phyloP scores from a whole-genome alignment of 2,797 vertebrate species.

The Capromys pilorides region DNA sequence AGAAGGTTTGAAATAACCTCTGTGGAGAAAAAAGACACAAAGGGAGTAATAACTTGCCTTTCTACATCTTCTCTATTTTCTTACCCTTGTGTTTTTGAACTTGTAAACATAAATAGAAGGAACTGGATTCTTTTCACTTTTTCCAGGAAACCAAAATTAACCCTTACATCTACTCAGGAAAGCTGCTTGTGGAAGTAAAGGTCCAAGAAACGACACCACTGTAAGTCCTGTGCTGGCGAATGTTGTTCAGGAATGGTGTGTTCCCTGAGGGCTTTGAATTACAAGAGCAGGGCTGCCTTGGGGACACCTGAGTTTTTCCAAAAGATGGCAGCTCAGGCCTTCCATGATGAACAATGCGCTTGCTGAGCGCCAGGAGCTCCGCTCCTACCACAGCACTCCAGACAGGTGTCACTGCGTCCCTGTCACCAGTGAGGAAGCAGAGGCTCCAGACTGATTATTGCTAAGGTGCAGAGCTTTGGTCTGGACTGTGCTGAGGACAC shows the following conservation, averaged over 20 bases:
- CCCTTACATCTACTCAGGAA: not conserved
- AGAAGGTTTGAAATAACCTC: not conserved
- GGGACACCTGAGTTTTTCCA: not conserved
- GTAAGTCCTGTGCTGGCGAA: not conserved
- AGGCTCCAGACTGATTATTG: not conserved
- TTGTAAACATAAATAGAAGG: not conserved
- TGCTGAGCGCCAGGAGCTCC: not conserved
- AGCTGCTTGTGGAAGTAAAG: not conserved
- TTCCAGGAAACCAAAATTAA: no score
- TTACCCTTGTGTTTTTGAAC: not conserved
- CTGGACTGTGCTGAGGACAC: not conserved
- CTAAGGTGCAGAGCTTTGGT: not conserved
- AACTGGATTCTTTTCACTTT: no score
- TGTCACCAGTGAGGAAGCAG: not conserved
- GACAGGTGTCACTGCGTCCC: no score
- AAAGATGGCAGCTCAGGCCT: not conserved
- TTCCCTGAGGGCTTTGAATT: not conserved
- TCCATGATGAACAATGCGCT: fast-evolving
- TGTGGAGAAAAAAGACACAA: not conserved
- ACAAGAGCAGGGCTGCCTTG: not conserved
- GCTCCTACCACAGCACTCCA: not conserved
- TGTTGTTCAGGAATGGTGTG: no score
- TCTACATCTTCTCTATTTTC: not conserved
- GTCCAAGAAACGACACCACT: not conserved
- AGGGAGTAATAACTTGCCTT: not conserved